Evolutionary conservation across 2,888 invertebrate genomes (phyloP).

Genomic region (Trachelus troglodyta): DNA sequence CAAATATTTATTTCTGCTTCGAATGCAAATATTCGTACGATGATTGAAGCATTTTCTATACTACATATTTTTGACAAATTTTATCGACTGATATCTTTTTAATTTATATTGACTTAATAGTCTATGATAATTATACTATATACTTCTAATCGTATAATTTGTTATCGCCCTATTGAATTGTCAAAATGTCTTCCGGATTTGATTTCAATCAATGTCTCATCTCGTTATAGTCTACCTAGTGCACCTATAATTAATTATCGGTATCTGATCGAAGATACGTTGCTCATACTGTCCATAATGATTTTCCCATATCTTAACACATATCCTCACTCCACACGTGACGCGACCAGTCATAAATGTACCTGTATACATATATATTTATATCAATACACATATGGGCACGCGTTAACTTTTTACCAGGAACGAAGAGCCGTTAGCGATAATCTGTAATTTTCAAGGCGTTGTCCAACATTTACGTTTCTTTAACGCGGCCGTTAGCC

Average conservation of each 20-base stretch:
- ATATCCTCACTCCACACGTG: neutral
- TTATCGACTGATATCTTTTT: neutral
- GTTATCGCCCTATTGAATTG: neutral
- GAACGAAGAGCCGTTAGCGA: neutral
- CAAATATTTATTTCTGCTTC: too few species aligned
- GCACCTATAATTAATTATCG: neutral
- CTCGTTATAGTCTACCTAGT: neutral
- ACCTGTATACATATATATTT: neutral
- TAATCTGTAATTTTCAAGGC: neutral
- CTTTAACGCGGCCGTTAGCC: neutral
- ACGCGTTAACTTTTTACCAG: neutral
- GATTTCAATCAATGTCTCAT: constrained; percentile 32
- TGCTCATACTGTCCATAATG: neutral
- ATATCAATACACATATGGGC: neutral
- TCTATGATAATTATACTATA: neutral
- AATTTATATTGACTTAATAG: neutral
- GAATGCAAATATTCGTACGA: neutral
- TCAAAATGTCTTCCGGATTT: constrained; percentile 25
- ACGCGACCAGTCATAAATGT: neutral
- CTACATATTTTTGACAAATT: neutral
- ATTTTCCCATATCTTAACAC: neutral
- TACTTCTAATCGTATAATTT: neutral
- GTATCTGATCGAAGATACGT: neutral
- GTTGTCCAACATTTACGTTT: neutral
- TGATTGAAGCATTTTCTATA: neutral